Conservation (phyloP, 1,140 invertebrate genomes). For the Bombus fervidus region DNA sequence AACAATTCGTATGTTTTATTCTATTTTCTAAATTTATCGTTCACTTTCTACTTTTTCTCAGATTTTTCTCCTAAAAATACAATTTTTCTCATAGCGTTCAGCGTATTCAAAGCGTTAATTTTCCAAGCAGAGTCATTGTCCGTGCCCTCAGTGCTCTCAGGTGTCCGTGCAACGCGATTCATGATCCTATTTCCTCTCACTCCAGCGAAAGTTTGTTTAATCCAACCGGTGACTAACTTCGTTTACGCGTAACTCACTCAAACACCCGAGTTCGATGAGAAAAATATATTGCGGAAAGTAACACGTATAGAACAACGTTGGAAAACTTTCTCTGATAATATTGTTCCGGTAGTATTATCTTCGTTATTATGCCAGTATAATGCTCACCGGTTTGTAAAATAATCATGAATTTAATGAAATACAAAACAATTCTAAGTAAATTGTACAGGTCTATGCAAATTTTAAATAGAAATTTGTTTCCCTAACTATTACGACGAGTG, state of each 20-base stretch:
- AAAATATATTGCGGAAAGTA: conserved; percentile 51
- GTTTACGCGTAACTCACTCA: conserved; percentile 28
- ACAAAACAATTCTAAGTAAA: neutral
- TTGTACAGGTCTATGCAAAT: neutral
- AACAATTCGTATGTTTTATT: too few relatives aligned
- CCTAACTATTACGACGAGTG: neutral
- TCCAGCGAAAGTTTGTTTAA: conserved; percentile 34
- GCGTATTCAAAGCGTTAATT: neutral
- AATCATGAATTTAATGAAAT: neutral
- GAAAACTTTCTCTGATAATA: neutral
- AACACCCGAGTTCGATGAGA: conserved; percentile 15
- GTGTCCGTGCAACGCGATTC: neutral
- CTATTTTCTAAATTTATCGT: neutral
- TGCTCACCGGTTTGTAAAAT: neutral
- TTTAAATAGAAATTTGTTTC: neutral
- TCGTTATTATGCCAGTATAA: neutral
- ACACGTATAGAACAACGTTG: neutral
- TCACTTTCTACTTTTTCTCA: neutral
- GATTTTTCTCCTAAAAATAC: neutral
- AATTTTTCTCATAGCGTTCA: neutral
- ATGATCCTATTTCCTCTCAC: conserved; percentile 7
- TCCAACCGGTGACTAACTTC: conserved; percentile 30
- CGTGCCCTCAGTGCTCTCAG: neutral
- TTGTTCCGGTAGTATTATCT: too few relatives aligned
- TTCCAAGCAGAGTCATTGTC: neutral